Base-by-base conservation (phyloP, 2,113 vertebrate genomes). In the Pavo muticus region DNA sequence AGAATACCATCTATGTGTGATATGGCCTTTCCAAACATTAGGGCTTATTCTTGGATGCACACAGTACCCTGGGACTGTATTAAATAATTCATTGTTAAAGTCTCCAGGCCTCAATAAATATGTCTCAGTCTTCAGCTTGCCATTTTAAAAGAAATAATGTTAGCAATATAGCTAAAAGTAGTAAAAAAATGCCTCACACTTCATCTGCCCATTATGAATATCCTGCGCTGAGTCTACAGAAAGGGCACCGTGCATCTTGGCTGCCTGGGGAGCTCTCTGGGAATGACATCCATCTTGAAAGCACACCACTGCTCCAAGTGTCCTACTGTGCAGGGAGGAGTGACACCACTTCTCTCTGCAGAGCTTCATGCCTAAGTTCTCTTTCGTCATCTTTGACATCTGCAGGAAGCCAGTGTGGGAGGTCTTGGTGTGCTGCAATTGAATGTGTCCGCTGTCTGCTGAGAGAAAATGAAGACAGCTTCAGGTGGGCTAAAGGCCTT, bases 31-130 rank as follows among this genome's bases (percentile, higher is more conserved):
- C 45, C 48, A 83, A 96, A 95, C 64, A 83, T 50, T 45, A 87
- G 54, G 85, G 84, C 94, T 94, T 91, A 84, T 88, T 93, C 56
- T 71, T 84, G 75, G 42, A 80, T 77, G n/a, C 24, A 68, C 50
- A 86, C 59, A 83, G 70, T 90, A 73, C n/a, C 14, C 92, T 68
- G 75, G 24, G 56, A 73, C n/a, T 74, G 19, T 50, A 56, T 77
- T 96, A 71, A 91, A 91, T 37, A 50, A 50, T 12, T 70, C 40
- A 85, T 85, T 91, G 82, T 83, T 79, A 2, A 3, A 85, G 45
- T 47, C 87, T 50, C 82, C 21, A 88, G 37, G 45, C 83, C 21
- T 80, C 81, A 73, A 45, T 88, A 94, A 96, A 83, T 78, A 63
- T 11, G 12, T 40, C 18, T n/a, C 71, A 83, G 17, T 85, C 48